These are phyloP conservation scores for Amitus sp. DNA, from an alignment of 2,888 invertebrate genomes.

Conservation along the genomic window DNA sequence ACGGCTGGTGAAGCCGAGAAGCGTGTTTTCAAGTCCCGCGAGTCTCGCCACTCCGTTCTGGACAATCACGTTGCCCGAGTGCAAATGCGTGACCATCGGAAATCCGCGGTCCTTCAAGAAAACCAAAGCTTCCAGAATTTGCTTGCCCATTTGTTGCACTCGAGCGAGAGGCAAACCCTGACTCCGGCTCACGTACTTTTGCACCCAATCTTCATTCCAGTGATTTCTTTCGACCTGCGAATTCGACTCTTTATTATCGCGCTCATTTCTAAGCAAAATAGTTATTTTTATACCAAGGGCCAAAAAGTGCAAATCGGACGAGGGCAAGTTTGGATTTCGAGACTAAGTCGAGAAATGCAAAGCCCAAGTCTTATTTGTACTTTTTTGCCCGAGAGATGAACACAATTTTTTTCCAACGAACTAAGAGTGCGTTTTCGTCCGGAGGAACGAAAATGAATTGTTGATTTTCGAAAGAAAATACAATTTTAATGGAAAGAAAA, in stretches of 20 bases:
- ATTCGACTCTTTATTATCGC: too few species aligned
- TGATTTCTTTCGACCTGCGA: slow-evolving; percentile 68
- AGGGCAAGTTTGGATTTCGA: too few species aligned
- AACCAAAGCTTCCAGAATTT: slow-evolving; percentile 86
- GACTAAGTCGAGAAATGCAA: too few species aligned
- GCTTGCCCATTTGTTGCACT: slow-evolving; percentile 87
- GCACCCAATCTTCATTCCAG: slow-evolving; percentile 82
- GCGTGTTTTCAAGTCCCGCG: slow-evolving; percentile 86
- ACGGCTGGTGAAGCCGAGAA: slow-evolving; percentile 79
- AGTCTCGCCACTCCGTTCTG: slow-evolving; percentile 92
- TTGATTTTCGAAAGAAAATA: too few species aligned
- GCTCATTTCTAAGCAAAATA: too few species aligned
- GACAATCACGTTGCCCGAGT: slow-evolving; percentile 90
- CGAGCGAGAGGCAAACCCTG: slow-evolving; percentile 80
- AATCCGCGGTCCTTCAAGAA: slow-evolving; percentile 89
- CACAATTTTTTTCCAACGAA: too few species aligned
- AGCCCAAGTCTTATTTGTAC: too few species aligned
- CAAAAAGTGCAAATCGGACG: too few species aligned
- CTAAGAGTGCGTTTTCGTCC: too few species aligned
- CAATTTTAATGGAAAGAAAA: too few species aligned
- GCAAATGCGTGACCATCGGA: slow-evolving; percentile 86
- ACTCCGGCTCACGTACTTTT: slow-evolving; percentile 78
- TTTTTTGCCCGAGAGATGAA: too few species aligned
- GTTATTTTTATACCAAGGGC: too few species aligned
- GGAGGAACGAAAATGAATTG: not conserved